These are phyloP conservation scores for Eupithecia abbreviata DNA, from an alignment of 2,888 invertebrate genomes.

Conservation along the genomic window DNA sequence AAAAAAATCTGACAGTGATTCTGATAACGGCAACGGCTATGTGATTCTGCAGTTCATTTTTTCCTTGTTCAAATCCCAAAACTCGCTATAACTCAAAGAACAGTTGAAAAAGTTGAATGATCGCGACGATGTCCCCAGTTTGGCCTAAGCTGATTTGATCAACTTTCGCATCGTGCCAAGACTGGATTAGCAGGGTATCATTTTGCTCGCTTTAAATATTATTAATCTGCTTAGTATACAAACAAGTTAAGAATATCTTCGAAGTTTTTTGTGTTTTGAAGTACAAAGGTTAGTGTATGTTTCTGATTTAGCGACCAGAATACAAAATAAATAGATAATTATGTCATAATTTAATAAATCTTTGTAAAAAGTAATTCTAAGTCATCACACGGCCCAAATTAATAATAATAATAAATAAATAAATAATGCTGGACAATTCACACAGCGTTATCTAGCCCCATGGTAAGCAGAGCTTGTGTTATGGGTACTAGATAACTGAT, in stretches of 20 bases:
- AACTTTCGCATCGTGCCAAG: slow-evolving; percentile 5
- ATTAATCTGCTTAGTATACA: background rate
- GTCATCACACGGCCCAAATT: too few relatives aligned
- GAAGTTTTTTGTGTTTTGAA: background rate
- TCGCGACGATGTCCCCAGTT: slow-evolving; percentile 5
- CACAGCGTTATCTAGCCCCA: too few relatives aligned
- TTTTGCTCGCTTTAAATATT: background rate
- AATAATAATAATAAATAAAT: too few relatives aligned
- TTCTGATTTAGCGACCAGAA: background rate
- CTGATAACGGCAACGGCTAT: background rate
- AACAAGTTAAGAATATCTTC: slow-evolving; percentile 1
- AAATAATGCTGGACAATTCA: too few relatives aligned
- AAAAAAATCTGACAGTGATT: background rate
- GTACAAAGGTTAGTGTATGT: background rate
- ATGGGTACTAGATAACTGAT: too few relatives aligned
- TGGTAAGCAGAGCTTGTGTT: too few relatives aligned
- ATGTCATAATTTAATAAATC: too few relatives aligned
- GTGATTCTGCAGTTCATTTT: background rate
- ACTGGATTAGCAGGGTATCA: slow-evolving; percentile 1
- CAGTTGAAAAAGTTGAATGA: slow-evolving; percentile 4
- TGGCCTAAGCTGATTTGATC: slow-evolving; percentile 7
- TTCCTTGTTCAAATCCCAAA: background rate
- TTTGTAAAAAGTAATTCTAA: too few relatives aligned
- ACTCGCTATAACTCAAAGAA: slow-evolving; percentile 2
- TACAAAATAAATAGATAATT: background rate